These are phyloP conservation scores for Branchinecta lynchi DNA, from an alignment of 1,140 invertebrate genomes.

Conservation along the genomic window DNA sequence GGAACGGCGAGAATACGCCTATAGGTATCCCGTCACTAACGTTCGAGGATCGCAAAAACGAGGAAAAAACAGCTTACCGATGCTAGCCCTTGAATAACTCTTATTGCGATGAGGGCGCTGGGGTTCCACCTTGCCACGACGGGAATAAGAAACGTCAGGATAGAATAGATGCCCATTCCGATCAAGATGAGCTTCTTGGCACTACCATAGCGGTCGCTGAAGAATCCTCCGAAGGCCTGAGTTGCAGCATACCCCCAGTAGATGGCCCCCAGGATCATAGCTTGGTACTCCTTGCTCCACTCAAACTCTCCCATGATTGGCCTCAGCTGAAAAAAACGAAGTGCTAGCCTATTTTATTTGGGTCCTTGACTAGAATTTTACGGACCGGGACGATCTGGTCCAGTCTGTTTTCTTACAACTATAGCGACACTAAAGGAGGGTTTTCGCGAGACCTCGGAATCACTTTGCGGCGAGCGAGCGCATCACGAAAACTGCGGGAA, in stretches of 20 bases:
- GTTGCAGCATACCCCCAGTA: constrained; percentile 33
- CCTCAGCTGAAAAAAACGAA: no score
- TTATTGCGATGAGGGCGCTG: constrained; percentile 29
- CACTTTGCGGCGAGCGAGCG: no score
- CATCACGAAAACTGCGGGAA: no score
- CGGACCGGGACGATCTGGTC: no score
- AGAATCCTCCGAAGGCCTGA: constrained; percentile 35
- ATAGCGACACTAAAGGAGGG: no score
- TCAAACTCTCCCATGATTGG: constrained; percentile 25
- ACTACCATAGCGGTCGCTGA: constrained; percentile 32
- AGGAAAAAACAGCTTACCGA: constrained; percentile 23
- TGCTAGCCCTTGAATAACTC: constrained; percentile 32
- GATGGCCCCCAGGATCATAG: constrained; percentile 31
- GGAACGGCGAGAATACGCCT: no score
- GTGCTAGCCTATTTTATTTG: no score
- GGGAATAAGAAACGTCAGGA: constrained; percentile 33
- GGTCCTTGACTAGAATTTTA: no score
- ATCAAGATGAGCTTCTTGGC: constrained; percentile 27
- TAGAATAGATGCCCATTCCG: constrained; percentile 29
- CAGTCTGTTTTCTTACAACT: no score
- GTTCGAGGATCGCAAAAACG: neutral
- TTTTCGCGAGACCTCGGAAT: no score
- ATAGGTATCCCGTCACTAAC: no score
- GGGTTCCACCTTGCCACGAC: constrained; percentile 30
- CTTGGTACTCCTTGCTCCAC: constrained; percentile 30